These are phyloP conservation scores for Mustela erminea DNA, from an alignment of 2,797 vertebrate genomes.

Conservation along the genomic window DNA sequence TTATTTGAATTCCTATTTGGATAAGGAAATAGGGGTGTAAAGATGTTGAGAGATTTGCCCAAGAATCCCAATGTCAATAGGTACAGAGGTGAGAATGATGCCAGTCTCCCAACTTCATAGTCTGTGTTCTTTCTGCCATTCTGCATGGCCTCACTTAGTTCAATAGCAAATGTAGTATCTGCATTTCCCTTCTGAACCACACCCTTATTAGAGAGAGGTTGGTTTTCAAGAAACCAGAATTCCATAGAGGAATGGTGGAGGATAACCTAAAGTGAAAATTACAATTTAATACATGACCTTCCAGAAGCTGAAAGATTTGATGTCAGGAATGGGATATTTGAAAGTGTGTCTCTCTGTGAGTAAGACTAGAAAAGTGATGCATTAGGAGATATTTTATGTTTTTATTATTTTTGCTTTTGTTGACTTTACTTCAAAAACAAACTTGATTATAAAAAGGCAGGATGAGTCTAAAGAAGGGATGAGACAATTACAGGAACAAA, in stretches of 20 bases:
- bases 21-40: background rate
- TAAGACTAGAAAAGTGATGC: background rate
- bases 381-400: background rate
- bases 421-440: background rate
- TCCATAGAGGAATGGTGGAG: background rate
- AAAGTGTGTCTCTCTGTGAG: background rate
- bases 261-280: background rate
- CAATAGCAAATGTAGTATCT: background rate
- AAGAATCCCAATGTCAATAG: background rate
- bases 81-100: background rate
- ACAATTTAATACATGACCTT: background rate
- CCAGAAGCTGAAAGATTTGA: background rate
- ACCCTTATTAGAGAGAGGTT: background rate
- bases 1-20: slow-evolving; percentile 35
- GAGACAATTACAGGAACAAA: background rate
- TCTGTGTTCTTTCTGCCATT: background rate
- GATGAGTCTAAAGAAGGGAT: background rate
- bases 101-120: fast-evolving
- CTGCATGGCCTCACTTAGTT: background rate
- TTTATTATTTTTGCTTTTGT: background rate
- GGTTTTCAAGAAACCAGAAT: background rate
- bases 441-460: background rate
- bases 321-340: background rate
- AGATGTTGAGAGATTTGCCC: background rate
- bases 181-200: background rate